phyloP scores from a whole-genome alignment of 2,113 vertebrate genomes.

The Lepus timidus region DNA sequence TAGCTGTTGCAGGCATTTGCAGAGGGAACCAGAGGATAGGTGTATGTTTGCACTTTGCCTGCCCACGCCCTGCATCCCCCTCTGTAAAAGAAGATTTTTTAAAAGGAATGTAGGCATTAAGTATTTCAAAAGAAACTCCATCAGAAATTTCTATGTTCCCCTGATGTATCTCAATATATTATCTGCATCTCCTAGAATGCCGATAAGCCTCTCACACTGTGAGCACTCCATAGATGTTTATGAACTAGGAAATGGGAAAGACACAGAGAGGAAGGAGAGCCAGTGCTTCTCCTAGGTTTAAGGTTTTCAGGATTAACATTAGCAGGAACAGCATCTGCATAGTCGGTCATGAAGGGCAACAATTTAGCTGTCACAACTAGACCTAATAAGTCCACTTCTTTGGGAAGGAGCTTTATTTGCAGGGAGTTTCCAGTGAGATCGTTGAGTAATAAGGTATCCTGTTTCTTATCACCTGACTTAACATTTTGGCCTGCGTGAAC shows the following conservation, averaged over 20 bases:
- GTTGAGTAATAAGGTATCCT: too few relatives aligned
- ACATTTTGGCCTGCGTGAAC: not conserved
- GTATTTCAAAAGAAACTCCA: slow-evolving; percentile 8
- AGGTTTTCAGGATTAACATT: not conserved
- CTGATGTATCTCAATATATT: not conserved
- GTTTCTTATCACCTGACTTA: not conserved
- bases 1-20: too few relatives aligned
- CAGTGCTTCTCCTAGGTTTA: not conserved
- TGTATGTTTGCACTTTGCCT: not conserved
- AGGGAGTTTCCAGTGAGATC: slow-evolving; percentile 15
- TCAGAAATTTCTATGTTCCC: slow-evolving; percentile 29
- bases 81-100: too few relatives aligned
- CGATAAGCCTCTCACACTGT: not conserved
- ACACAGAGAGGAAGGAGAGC: not conserved
- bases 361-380: not conserved
- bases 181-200: not conserved
- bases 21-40: too few relatives aligned
- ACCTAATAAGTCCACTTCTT: not conserved
- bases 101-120: not conserved
- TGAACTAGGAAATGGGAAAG: not conserved
- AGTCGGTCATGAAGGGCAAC: not conserved
- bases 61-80: too few relatives aligned
- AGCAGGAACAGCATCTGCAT: not conserved
- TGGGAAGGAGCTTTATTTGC: not conserved
- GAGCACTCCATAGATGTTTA: not conserved